phyloP scores from a whole-genome alignment of 2,797 vertebrate genomes.

The Gadopsis bispinosus region DNA sequence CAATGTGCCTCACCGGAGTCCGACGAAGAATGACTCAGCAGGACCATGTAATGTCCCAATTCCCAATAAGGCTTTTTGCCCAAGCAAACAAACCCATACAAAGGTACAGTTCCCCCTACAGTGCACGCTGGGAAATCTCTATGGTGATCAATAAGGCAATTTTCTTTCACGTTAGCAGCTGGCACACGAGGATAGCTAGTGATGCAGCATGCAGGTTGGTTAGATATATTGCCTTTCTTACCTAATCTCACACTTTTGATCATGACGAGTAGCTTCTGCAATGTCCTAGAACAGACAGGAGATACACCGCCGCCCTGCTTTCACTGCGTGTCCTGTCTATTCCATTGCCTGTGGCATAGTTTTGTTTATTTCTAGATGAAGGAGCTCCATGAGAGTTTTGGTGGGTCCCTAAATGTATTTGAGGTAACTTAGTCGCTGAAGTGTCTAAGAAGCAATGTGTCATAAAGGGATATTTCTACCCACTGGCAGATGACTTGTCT shows the following conservation, averaged over 20 bases:
- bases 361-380: conserved; percentile 32
- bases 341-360: neutral
- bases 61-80: conserved; percentile 38
- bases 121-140: conserved; percentile 52
- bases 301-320: conserved; percentile 6
- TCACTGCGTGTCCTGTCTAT: neutral
- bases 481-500: conserved; percentile 30
- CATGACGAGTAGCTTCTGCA: conserved; percentile 55
- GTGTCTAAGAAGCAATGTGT: conserved; percentile 15
- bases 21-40: conserved; percentile 61
- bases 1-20: conserved; percentile 45
- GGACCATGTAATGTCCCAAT: conserved; percentile 57
- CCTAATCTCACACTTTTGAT: conserved; percentile 67
- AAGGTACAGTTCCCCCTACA: conserved; percentile 21
- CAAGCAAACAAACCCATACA: conserved; percentile 27
- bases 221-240: conserved; percentile 64
- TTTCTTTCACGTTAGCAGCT: conserved; percentile 75
- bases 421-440: conserved; percentile 30
- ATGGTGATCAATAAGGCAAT: conserved; percentile 81
- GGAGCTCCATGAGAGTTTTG: neutral
- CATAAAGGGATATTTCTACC: conserved; percentile 25
- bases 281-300: conserved; percentile 29
- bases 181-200: conserved; percentile 43
- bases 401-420: conserved; percentile 15
- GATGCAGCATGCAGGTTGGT: conserved; percentile 32